These are phyloP conservation scores for Tragopan temminckii DNA, from an alignment of 2,797 vertebrate genomes.

Conservation along the genomic window DNA sequence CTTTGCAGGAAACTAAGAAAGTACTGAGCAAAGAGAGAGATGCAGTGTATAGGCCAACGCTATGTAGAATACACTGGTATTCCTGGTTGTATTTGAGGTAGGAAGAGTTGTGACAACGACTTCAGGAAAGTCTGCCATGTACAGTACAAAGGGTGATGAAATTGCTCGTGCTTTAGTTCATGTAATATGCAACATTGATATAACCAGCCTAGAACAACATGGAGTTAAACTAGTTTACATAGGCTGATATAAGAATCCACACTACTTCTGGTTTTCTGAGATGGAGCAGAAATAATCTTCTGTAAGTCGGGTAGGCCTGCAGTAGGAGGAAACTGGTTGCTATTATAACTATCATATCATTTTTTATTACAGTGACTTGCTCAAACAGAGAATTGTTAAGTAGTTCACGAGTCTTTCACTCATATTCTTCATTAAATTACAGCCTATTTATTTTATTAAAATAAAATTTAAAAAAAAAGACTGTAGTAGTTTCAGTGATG, in stretches of 20 bases:
- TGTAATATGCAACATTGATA: background rate
- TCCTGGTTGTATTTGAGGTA: background rate
- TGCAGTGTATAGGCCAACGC: rapidly evolving
- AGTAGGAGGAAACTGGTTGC: background rate
- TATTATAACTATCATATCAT: background rate
- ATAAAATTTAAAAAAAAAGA: background rate
- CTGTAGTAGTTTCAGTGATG: background rate
- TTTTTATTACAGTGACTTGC: background rate
- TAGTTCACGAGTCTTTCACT: background rate
- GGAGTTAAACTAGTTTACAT: background rate
- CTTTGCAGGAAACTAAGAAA: background rate
- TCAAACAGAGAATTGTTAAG: background rate
- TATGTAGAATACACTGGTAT: background rate
- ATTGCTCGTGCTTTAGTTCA: background rate
- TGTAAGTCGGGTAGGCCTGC: background rate
- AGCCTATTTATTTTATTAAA: background rate
- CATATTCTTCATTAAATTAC: constrained; percentile 13
- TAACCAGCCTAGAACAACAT: background rate
- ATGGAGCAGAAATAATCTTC: background rate
- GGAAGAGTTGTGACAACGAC: background rate
- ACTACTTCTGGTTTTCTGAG: background rate
- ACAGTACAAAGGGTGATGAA: background rate
- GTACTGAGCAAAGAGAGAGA: background rate
- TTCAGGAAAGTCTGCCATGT: background rate
- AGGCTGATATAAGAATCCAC: background rate